Conservation (phyloP, 2,113 vertebrate species). For the Brachyistius frenatus region DNA sequence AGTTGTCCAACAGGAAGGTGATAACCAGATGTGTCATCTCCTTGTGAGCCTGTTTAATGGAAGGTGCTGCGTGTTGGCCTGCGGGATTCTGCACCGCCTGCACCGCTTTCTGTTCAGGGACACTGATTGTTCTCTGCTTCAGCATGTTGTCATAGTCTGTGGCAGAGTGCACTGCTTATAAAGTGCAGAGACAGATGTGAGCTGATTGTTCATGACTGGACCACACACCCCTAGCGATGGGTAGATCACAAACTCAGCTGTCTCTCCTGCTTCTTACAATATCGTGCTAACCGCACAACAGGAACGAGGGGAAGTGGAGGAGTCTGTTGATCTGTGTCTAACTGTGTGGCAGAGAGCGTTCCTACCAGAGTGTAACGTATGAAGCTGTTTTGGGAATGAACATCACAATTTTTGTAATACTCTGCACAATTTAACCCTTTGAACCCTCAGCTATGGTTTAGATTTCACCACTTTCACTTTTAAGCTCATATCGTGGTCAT, state of each 20-base stretch:
- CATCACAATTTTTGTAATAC: no score
- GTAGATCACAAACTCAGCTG: background rate
- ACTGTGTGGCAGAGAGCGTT: no score
- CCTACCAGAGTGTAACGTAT: no score
- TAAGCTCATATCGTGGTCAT: no score
- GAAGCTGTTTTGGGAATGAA: no score
- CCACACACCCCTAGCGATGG: background rate
- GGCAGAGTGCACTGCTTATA: background rate
- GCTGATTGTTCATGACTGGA: background rate
- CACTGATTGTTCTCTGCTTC: background rate
- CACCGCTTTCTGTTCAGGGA: background rate
- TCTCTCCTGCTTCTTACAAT: no score
- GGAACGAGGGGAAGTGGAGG: no score
- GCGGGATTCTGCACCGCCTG: background rate
- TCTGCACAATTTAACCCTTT: no score
- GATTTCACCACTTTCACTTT: no score
- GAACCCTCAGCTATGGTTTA: no score
- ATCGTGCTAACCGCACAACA: no score
- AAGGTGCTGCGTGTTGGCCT: background rate
- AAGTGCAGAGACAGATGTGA: background rate
- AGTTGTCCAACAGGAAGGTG: background rate
- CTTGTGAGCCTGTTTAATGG: background rate
- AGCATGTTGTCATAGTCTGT: background rate
- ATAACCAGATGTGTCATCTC: slow-evolving; percentile 3
- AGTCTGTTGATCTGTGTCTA: no score